Evolutionary conservation across 2,888 invertebrate genomes (phyloP).

Genomic region (Diaperis boleti): DNA sequence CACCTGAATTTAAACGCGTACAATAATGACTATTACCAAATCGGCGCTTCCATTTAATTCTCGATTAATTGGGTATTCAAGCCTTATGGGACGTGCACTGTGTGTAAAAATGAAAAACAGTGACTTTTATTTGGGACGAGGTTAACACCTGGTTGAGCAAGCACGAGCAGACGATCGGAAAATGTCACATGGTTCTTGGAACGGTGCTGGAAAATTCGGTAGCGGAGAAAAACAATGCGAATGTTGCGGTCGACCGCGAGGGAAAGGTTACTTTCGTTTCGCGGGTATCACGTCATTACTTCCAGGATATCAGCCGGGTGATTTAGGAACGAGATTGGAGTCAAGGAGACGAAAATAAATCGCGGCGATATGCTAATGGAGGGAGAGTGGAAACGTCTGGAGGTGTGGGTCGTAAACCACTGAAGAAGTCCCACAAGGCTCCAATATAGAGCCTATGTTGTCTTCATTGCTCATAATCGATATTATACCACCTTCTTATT

Average conservation of each 20-base stretch:
- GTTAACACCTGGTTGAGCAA: constrained; percentile 56
- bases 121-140: constrained; percentile 58
- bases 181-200: constrained; percentile 33
- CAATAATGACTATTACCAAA: constrained; percentile 41
- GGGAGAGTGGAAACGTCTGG: neutral
- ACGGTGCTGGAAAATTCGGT: constrained; percentile 11
- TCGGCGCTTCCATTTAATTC: constrained; percentile 41
- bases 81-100: constrained; percentile 46
- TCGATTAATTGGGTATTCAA: constrained; percentile 46
- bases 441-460: no score
- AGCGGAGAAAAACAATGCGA: constrained; percentile 18
- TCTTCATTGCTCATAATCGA: no score
- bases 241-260: constrained; percentile 14
- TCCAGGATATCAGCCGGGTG: constrained; percentile 22
- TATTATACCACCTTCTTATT: no score
- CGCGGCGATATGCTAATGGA: neutral
- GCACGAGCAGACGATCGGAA: constrained; percentile 31
- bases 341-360: constrained; percentile 24
- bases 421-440: no score
- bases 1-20: constrained; percentile 30
- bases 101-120: constrained; percentile 54
- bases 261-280: constrained; percentile 27
- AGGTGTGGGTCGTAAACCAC: no score
- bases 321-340: constrained; percentile 24
- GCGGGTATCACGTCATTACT: constrained; percentile 14